Evolutionary conservation across 2,797 vertebrate genomes (phyloP).

Genomic region (Artibeus jamaicensis): DNA sequence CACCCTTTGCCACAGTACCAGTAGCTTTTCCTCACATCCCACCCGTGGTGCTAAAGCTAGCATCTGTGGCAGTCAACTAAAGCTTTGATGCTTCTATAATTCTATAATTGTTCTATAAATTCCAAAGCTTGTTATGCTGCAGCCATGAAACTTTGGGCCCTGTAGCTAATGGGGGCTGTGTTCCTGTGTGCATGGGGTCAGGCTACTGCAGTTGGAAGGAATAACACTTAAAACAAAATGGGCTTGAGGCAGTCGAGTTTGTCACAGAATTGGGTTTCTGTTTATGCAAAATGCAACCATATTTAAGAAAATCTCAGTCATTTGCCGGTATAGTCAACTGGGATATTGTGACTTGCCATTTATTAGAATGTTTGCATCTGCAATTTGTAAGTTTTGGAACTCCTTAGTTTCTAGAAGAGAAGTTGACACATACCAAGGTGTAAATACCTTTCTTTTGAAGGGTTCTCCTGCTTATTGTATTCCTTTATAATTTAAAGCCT

Average conservation of each 20-base stretch:
- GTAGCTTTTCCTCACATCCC: slow-evolving; percentile 17
- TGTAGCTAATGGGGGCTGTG: slow-evolving; percentile 73
- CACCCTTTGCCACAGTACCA: neutral
- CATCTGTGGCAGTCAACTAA: slow-evolving; percentile 69
- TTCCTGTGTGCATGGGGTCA: slow-evolving; percentile 76
- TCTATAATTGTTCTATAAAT: slow-evolving; percentile 80
- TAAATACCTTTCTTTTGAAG: neutral
- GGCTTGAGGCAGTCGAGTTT: slow-evolving; percentile 53
- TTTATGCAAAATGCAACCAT: slow-evolving; percentile 28
- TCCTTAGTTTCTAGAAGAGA: neutral
- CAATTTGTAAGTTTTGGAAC: neutral
- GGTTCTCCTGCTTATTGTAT: neutral
- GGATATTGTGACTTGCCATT: slow-evolving; percentile 30
- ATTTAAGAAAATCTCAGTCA: slow-evolving; percentile 38
- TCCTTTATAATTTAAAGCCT: neutral
- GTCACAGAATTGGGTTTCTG: slow-evolving; percentile 6
- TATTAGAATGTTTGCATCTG: neutral
- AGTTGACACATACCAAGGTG: neutral
- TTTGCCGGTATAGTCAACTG: neutral
- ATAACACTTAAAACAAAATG: slow-evolving; percentile 77
- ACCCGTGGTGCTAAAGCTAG: slow-evolving; percentile 69
- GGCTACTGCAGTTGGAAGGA: slow-evolving; percentile 68
- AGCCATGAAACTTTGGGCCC: slow-evolving; percentile 75
- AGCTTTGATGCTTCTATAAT: slow-evolving; percentile 78
- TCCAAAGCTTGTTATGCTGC: slow-evolving; percentile 69